Evolutionary conservation across 2,888 invertebrate species (phyloP).

Genomic region (Coelopa pilipes): DNA sequence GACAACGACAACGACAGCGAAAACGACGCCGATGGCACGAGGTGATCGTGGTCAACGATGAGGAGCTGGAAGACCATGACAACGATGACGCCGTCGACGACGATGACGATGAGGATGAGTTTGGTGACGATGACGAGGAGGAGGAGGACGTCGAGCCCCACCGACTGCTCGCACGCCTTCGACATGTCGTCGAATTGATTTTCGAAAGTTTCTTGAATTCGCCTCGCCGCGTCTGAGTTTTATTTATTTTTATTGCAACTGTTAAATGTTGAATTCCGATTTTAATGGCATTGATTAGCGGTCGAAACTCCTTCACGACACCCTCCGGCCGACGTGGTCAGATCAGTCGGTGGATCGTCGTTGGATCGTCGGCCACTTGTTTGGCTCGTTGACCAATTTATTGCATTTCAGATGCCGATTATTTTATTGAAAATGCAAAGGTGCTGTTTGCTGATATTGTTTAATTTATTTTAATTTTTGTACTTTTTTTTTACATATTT

Average conservation of each 20-base stretch:
- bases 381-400: slow-evolving; percentile 20
- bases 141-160: neutral
- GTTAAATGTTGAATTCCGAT: slow-evolving; percentile 35
- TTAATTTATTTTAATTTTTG: no score
- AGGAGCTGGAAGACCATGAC: no score
- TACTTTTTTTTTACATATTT: no score
- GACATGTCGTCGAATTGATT: slow-evolving; percentile 3
- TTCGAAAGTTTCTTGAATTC: slow-evolving; percentile 31
- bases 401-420: slow-evolving; percentile 29
- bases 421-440: slow-evolving; percentile 23
- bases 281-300: slow-evolving; percentile 35
- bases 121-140: no score
- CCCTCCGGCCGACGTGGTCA: neutral
- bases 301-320: neutral
- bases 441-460: slow-evolving; percentile 11
- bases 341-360: slow-evolving; percentile 5
- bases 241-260: slow-evolving; percentile 35
- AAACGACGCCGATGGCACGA: neutral
- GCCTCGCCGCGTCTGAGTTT: slow-evolving; percentile 21
- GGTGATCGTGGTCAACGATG: neutral
- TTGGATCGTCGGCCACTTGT: slow-evolving; percentile 13
- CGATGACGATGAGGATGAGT: neutral
- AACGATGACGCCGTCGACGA: neutral
- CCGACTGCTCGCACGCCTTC: neutral
- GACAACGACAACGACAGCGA: slow-evolving; percentile 9